Conservation (phyloP, 2,888 invertebrate species). For the Mythimna albipuncta region DNA sequence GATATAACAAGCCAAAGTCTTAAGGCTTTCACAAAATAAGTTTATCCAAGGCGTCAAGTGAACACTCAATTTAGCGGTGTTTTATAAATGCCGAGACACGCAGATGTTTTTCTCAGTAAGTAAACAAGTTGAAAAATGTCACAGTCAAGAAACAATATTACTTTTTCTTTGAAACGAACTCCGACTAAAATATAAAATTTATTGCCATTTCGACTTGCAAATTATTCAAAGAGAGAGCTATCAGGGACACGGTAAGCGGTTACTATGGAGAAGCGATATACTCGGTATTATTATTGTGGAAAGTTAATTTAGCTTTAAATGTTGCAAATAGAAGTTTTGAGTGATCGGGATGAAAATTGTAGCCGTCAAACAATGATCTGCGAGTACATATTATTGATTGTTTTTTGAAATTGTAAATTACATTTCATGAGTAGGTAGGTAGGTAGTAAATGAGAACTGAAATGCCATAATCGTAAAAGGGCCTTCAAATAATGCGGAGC, state of each 20-base stretch:
- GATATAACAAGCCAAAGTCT: slow-evolving; percentile 28
- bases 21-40: slow-evolving; percentile 35
- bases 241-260: slow-evolving; percentile 25
- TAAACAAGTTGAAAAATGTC: slow-evolving; percentile 65
- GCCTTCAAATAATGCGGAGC: slow-evolving; percentile 20
- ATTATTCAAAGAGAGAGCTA: slow-evolving; percentile 58
- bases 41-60: slow-evolving; percentile 47
- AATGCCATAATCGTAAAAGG: slow-evolving; percentile 4
- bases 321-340: slow-evolving; percentile 4
- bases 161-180: slow-evolving; percentile 60
- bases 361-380: too few relatives aligned
- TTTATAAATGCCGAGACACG: slow-evolving; percentile 58
- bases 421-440: background rate
- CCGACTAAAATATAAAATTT: slow-evolving; percentile 64
- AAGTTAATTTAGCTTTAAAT: slow-evolving; percentile 37
- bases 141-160: slow-evolving; percentile 62
- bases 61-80: slow-evolving; percentile 59
- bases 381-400: too few relatives aligned
- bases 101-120: slow-evolving; percentile 50
- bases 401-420: too few relatives aligned
- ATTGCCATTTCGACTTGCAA: slow-evolving; percentile 55
- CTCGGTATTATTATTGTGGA: slow-evolving; percentile 19
- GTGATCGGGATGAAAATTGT: background rate
- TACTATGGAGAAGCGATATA: slow-evolving; percentile 41
- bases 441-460: background rate